Percentiles rank a stretch among this genome's conserved stretches.
Evolutionary conservation across 2,113 vertebrate genomes (phyloP).

Genomic region (Tachysurus fulvidraco): DNA sequence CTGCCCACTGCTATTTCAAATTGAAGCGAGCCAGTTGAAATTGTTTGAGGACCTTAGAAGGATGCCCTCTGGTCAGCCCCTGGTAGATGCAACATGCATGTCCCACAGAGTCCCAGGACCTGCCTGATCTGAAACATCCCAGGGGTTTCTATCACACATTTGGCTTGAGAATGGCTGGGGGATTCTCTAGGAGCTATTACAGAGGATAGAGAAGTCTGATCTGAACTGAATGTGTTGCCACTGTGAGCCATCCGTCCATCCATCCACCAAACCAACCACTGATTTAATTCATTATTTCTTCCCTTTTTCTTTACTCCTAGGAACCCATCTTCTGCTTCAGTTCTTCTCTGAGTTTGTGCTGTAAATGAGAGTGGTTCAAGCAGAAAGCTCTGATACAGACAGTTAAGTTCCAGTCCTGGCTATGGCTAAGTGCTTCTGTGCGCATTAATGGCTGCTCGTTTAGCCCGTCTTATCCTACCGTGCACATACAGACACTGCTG

Average conservation of each 20-base stretch:
- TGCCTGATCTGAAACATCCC: neutral
- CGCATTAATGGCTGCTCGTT: slow-evolving; percentile 43
- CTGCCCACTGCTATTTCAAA: neutral
- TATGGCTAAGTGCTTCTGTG: slow-evolving; percentile 21
- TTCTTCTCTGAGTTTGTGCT: slow-evolving; percentile 49
- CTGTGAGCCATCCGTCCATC: neutral
- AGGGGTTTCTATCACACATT: neutral
- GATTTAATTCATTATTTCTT: slow-evolving; percentile 45
- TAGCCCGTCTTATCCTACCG: slow-evolving; percentile 23
- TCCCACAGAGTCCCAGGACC: neutral
- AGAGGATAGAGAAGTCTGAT: neutral
- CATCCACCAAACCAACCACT: neutral
- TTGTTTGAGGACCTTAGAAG: neutral
- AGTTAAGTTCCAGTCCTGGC: slow-evolving; percentile 51
- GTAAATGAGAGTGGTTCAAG: slow-evolving; percentile 51
- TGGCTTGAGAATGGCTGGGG: neutral
- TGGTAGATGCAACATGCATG: neutral
- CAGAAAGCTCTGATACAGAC: slow-evolving; percentile 42
- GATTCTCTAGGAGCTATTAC: neutral
- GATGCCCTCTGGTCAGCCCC: neutral
- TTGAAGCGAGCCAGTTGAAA: neutral
- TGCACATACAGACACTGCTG: slow-evolving; percentile 22
- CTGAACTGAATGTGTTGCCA: neutral
- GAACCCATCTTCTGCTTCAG: slow-evolving; percentile 39
- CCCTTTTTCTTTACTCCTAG: slow-evolving; percentile 58